These are phyloP conservation scores for Echeneis naucrates DNA, from an alignment of 2,797 vertebrate species.

Conservation along the genomic window DNA sequence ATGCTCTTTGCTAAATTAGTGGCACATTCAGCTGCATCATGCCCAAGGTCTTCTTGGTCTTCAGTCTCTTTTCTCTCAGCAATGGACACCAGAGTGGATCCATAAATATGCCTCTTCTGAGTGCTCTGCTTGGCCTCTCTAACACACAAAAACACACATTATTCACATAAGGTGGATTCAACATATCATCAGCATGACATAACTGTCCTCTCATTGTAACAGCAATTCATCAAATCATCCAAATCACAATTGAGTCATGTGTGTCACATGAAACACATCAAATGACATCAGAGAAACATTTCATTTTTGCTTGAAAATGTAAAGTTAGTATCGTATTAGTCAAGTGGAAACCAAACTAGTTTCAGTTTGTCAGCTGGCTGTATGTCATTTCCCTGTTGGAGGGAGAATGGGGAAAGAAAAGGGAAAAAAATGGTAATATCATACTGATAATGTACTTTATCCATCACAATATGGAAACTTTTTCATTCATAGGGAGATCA, in stretches of 20 bases:
- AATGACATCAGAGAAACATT: constrained; percentile 3
- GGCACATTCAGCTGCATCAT: constrained; percentile 43
- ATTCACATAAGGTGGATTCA: constrained; percentile 12
- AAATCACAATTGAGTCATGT: constrained; percentile 26
- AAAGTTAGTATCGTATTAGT: background rate
- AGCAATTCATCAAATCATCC: constrained; percentile 4
- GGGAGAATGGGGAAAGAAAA: background rate
- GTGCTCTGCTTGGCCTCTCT: constrained; percentile 61
- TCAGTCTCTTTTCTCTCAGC: constrained; percentile 84
- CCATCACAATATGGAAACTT: background rate
- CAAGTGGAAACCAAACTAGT: background rate
- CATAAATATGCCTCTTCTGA: constrained; percentile 21
- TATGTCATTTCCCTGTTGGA: background rate
- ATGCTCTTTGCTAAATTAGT: constrained; percentile 26
- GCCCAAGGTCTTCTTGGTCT: constrained; percentile 36
- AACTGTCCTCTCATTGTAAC: constrained; percentile 18
- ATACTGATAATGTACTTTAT: background rate
- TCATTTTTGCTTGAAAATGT: constrained; percentile 4
- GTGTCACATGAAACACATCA: constrained; percentile 16
- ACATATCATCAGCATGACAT: constrained; percentile 31
- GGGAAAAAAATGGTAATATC: background rate
- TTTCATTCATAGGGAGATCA: constrained; percentile 17
- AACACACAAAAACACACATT: constrained; percentile 55
- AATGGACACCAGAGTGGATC: constrained; percentile 77
- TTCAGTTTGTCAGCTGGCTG: background rate